Base-by-base conservation (phyloP, 1,140 invertebrate species). In the Pseudomyrmex pallidus region DNA sequence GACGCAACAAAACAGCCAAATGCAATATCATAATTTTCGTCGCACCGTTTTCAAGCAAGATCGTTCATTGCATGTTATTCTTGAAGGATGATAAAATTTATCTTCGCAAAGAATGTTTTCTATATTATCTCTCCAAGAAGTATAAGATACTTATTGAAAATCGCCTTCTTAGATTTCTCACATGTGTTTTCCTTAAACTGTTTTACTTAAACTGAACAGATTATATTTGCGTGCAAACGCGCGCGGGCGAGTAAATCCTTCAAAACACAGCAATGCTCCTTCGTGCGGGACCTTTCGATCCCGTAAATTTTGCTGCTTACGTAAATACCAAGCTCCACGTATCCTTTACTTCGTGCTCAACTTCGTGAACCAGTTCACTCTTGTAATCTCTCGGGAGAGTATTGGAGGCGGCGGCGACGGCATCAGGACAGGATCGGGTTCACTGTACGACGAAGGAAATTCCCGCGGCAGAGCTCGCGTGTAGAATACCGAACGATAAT, bases 401-500 rank as follows among this genome's bases (percentile, higher is more conserved):
- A 17, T 13, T 59, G 76, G 7, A 48, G 15, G 54, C 15, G 76
- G 48, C 20, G 67, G 54, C 15, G 76, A 17, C 20, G 67, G 73
- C 74, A 15, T 35, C 44, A 57, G 76, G 64, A 72, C 76, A 80
- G 66, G 54, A 35, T 57, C 76, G 66, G 48, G 76, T 80, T 80
- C 50, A 61, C 64, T 48, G 35, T 13, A 64, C 64, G 22, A n/a
- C 64, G 66, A 80, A 80, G 76, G 76, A 80, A 80, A 80, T 80
- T 80, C 76, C 66, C 76, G 44, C 76, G 76, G 64, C 74, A 57
- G 54, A n/a, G 63, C 54, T 80, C 76, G 66, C 66, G 54, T 68
- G 76, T 80, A 80, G 76, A 80, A 80, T 80, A 80, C 76, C 80
- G 80, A 77, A 54, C 68, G 80, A 74, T 82, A 82, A 82, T 82